Percentiles rank a stretch among this genome's conserved stretches.
Conservation (phyloP, 2,888 invertebrate genomes). For the Branchipolynoe longqiensis region DNA sequence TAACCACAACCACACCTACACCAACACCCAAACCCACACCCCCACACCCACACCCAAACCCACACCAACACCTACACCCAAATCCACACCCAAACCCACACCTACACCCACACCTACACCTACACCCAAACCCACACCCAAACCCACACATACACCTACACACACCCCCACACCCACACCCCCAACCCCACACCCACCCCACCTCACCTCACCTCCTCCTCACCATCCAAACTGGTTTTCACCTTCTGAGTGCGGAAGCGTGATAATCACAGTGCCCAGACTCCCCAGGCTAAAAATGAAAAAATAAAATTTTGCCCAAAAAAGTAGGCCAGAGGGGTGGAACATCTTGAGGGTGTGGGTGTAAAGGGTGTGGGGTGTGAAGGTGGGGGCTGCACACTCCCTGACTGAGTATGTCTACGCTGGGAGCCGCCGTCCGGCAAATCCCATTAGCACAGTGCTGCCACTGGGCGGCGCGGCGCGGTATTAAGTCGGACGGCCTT, state of each 20-base stretch:
- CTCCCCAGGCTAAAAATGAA: constrained; percentile 33
- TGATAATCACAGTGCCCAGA: constrained; percentile 32
- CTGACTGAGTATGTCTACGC: constrained; percentile 32
- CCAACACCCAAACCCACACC: too few relatives aligned
- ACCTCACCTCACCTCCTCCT: not conserved
- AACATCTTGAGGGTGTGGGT: constrained; percentile 32
- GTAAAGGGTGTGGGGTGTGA: too few relatives aligned
- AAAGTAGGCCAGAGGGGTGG: constrained; percentile 18
- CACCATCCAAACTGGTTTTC: not conserved
- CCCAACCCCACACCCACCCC: not conserved
- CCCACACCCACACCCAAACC: too few relatives aligned
- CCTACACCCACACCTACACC: too few relatives aligned
- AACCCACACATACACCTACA: not conserved
- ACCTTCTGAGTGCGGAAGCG: constrained; percentile 4
- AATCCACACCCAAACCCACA: too few relatives aligned
- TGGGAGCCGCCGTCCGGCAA: constrained; percentile 14
- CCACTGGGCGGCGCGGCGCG: constrained; percentile 9
- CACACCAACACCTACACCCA: too few relatives aligned
- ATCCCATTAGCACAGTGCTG: constrained; percentile 32
- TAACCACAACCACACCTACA: too few relatives aligned
- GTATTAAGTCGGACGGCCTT: constrained; percentile 21
- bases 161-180: not conserved
- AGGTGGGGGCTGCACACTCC: too few relatives aligned
- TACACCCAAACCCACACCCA: not conserved
- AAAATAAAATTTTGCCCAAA: too few relatives aligned